Evolutionary conservation across 2,888 invertebrate genomes (phyloP).

Genomic region (Disparrhopalites patrizii): DNA sequence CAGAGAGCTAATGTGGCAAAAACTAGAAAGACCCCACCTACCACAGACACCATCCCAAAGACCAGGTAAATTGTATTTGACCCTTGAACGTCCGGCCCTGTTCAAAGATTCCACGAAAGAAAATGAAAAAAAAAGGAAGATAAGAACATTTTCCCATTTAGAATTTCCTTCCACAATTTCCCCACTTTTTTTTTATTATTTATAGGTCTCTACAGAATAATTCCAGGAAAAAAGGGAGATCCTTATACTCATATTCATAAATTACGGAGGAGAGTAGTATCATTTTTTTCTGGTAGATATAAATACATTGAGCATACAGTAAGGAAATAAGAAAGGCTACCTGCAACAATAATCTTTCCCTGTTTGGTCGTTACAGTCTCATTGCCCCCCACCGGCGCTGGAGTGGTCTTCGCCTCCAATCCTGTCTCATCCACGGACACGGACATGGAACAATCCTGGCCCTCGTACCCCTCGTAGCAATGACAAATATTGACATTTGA

Average conservation of each 20-base stretch:
- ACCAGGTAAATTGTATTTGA: conserved; percentile 97
- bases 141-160: background rate
- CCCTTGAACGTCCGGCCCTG: conserved; percentile 55
- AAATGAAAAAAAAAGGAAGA: background rate
- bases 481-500: conserved; percentile 89
- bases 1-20: conserved; percentile 98
- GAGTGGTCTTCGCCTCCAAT: conserved; percentile 45
- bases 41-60: conserved; percentile 96
- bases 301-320: too few species aligned
- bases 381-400: conserved; percentile 34
- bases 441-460: conserved; percentile 51
- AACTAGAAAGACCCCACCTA: conserved; percentile 98
- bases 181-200: too few species aligned
- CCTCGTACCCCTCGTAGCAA: conserved; percentile 66
- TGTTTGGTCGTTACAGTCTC: conserved; percentile 16
- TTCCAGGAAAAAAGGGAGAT: too few species aligned
- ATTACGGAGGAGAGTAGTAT: too few species aligned
- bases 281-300: too few species aligned
- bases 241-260: too few species aligned
- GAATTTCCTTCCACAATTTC: too few species aligned
- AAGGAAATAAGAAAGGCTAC: background rate
- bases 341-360: conserved; percentile 9
- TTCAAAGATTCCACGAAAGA: too few species aligned
- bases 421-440: conserved; percentile 60
- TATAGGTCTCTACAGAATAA: too few species aligned